Conservation (phyloP, 2,888 invertebrate genomes). For the Xylota segnis region DNA sequence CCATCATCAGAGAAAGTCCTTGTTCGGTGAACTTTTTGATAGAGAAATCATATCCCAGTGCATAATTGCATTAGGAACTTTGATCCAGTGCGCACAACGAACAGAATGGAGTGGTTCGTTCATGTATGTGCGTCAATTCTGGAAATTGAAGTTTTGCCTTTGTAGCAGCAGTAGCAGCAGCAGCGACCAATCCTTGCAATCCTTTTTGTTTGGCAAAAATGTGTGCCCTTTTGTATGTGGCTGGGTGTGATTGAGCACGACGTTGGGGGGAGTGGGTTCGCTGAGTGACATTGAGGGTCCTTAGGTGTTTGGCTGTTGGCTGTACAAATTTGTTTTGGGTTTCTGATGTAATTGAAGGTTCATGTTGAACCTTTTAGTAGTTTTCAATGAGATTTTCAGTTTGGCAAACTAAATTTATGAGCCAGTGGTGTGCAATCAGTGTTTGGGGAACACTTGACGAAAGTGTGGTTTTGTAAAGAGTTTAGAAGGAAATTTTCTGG, state of each 20-base stretch:
- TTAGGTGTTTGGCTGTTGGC: conserved; percentile 33
- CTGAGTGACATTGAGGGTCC: conserved; percentile 56
- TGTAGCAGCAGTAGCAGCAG: background rate
- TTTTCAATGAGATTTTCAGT: conserved; percentile 62
- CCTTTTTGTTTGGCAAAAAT: conserved; percentile 11
- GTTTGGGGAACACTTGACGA: conserved; percentile 44
- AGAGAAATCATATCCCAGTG: conserved; percentile 71
- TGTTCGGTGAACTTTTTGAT: conserved; percentile 67
- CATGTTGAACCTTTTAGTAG: conserved; percentile 65
- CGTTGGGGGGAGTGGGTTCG: background rate
- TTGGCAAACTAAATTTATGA: conserved; percentile 54
- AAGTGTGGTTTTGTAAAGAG: background rate
- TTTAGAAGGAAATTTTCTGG: background rate
- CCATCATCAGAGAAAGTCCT: conserved; percentile 28
- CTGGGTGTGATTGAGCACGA: background rate
- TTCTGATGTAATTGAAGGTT: conserved; percentile 70
- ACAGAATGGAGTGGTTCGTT: conserved; percentile 11
- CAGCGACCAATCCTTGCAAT: conserved; percentile 8
- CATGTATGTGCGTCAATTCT: conserved; percentile 45
- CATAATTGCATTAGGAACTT: conserved; percentile 74
- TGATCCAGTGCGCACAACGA: conserved; percentile 58
- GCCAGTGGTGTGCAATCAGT: conserved; percentile 49
- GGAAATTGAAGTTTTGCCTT: conserved; percentile 46
- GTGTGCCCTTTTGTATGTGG: conserved; percentile 11
- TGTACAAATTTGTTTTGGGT: conserved; percentile 64